Evolutionary conservation across 2,113 vertebrate species (phyloP), one percentile per base, ranked within the genome.

Genomic region (Istiophorus platypterus): DNA sequence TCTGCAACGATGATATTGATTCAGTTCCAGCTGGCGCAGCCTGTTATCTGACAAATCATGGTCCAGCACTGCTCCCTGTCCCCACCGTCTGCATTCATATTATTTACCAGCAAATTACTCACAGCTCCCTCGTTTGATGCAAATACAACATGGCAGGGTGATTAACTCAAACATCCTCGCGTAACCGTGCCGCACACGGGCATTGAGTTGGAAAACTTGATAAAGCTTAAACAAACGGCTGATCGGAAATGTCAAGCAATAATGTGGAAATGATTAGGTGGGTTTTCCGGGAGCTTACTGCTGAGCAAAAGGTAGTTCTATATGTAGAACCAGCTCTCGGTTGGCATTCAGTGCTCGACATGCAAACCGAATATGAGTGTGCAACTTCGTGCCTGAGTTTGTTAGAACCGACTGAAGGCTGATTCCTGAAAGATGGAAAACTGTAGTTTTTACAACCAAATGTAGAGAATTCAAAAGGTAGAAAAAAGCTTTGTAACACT

Each of bases 231-330:
- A 81, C 57, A 75, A 78, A 87, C 31, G 3, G 34, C 45, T 76
- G 26, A 31, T 76, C 66, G 3, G 67, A 29, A 89, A 89, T 84
- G 82, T 89, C 87, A 88, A 69, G 81, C 81, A 82, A 86, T 90
- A 86, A 90, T 62, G 54, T 42, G 49, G 39, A 62, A 72, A 82
- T 87, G 72, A 89, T 81, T 77, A 45, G 69, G 76, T 64, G 54
- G 61, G 57, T 64, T 78, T 71, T 69, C 49, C 72, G 27, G 52
- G 11, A 51, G 80, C 26, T 65, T 51, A 67, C 80, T 27, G 49
- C 73, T 71, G 69, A 84, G 76, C 68, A 66, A 41, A 54, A 15
- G 58, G 54, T n/a, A 49, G 52, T 31, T 80, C 80, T 82, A 63
- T 59, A 79, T 70, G 80, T 41, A 76, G 76, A 67, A 72, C 11